Evolutionary conservation across 2,888 invertebrate genomes (phyloP).

Genomic region (Phyto melanocephala): DNA sequence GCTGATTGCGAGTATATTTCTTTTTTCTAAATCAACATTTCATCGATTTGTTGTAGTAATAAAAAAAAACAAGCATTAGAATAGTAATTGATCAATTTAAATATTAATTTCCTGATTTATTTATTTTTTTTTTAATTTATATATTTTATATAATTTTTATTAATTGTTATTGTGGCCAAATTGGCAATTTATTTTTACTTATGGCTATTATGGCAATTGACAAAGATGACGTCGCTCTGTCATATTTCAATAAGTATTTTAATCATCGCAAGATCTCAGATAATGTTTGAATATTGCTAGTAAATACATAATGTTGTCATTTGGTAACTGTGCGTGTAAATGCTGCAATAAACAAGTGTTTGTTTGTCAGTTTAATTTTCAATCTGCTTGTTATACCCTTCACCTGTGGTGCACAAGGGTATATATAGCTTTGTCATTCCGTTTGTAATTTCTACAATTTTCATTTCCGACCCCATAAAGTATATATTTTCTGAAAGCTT

Average conservation of each 20-base stretch:
- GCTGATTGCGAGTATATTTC: not conserved
- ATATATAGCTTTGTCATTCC: too few relatives aligned
- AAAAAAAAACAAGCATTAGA: slow-evolving; percentile 3
- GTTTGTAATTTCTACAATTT: too few relatives aligned
- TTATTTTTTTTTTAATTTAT: not conserved
- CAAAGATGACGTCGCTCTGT: slow-evolving; percentile 33
- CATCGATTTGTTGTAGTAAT: not conserved
- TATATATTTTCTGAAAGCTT: too few relatives aligned
- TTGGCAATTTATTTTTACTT: slow-evolving; percentile 10
- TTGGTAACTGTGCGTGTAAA: slow-evolving; percentile 17
- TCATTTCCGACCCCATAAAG: too few relatives aligned
- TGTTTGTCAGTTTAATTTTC: not conserved
- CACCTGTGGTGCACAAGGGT: too few relatives aligned
- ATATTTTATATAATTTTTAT: slow-evolving; percentile 5
- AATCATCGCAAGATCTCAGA: not conserved
- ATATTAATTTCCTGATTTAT: slow-evolving; percentile 54
- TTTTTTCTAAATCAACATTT: not conserved
- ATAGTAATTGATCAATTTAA: slow-evolving; percentile 43
- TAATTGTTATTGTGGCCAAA: not conserved
- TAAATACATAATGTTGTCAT: not conserved
- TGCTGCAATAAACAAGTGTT: not conserved
- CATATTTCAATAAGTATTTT: slow-evolving; percentile 34
- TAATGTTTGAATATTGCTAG: not conserved
- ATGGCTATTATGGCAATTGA: not conserved
- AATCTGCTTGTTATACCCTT: too few relatives aligned